Evolutionary conservation across 2,888 invertebrate species (phyloP).

Genomic region (Amphipyra berbera): DNA sequence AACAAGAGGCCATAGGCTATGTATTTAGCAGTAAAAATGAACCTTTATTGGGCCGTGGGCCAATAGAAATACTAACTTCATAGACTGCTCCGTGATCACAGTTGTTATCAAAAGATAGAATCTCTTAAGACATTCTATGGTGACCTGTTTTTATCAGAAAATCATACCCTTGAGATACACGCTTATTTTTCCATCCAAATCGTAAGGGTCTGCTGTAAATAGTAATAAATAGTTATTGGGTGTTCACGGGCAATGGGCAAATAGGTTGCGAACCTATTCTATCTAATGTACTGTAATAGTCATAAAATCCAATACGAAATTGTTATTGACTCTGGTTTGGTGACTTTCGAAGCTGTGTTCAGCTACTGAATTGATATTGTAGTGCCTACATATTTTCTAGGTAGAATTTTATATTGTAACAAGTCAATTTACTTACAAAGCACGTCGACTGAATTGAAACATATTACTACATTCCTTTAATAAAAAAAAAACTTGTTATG

Average conservation of each 20-base stretch:
- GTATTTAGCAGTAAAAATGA: too few relatives aligned
- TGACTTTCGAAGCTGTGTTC: slow-evolving; percentile 6
- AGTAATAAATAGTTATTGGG: slow-evolving; percentile 38
- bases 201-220: slow-evolving; percentile 33
- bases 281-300: slow-evolving; percentile 23
- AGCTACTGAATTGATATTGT: slow-evolving; percentile 10
- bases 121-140: not conserved
- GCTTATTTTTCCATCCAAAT: slow-evolving; percentile 21
- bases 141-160: not conserved
- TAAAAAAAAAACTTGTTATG: too few relatives aligned
- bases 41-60: too few relatives aligned
- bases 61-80: too few relatives aligned
- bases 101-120: not conserved
- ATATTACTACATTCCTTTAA: too few relatives aligned
- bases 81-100: too few relatives aligned
- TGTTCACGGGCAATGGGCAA: slow-evolving; percentile 24
- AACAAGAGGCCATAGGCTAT: too few relatives aligned
- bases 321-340: slow-evolving; percentile 19
- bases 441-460: too few relatives aligned
- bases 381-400: not conserved
- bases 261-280: slow-evolving; percentile 32
- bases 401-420: not conserved
- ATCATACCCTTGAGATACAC: not conserved
- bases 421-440: too few relatives aligned
- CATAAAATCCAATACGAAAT: slow-evolving; percentile 30